A percentile compares a stretch with the other conserved stretches of the same genome.
Evolutionary conservation across 2,113 vertebrate genomes (phyloP).

Genomic region (Copsychus sechellarum): DNA sequence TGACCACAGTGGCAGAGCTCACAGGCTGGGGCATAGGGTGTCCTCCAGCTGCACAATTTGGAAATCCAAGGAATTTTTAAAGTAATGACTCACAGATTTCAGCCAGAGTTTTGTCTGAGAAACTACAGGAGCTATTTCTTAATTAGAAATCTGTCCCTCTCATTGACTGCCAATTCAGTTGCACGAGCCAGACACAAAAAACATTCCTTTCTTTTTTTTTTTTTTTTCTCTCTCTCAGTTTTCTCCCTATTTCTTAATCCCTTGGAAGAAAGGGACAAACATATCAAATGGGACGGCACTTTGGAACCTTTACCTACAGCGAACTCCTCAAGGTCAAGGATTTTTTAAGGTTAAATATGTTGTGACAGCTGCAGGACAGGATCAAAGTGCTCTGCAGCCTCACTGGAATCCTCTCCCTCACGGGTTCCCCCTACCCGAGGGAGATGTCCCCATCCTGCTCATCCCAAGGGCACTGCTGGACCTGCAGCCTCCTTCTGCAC

Average conservation of each 20-base stretch:
- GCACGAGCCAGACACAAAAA: constrained; percentile 3
- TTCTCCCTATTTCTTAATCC: neutral
- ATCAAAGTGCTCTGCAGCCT: neutral
- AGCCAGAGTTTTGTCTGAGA: constrained; percentile 29
- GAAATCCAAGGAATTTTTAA: constrained; percentile 39
- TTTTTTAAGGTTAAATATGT: neutral
- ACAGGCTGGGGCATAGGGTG: neutral
- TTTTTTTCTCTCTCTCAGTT: neutral
- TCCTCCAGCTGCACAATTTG: constrained; percentile 25
- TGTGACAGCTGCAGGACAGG: neutral
- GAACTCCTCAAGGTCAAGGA: neutral
- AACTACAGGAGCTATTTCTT: constrained; percentile 31
- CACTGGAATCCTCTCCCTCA: neutral
- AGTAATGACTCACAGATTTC: constrained; percentile 29
- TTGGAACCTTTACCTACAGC: neutral
- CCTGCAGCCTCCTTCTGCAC: neutral
- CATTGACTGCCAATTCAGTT: constrained; percentile 31
- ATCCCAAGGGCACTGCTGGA: neutral
- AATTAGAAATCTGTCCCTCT: constrained; percentile 40
- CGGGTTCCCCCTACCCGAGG: fast-evolving
- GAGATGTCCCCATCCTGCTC: fast-evolving
- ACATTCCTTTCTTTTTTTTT: neutral
- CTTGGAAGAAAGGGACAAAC: neutral
- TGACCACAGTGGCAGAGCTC: neutral
- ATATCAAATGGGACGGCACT: neutral